These are phyloP conservation scores for Meteorus sp. DNA, from an alignment of 1,140 invertebrate genomes.

Conservation along the genomic window DNA sequence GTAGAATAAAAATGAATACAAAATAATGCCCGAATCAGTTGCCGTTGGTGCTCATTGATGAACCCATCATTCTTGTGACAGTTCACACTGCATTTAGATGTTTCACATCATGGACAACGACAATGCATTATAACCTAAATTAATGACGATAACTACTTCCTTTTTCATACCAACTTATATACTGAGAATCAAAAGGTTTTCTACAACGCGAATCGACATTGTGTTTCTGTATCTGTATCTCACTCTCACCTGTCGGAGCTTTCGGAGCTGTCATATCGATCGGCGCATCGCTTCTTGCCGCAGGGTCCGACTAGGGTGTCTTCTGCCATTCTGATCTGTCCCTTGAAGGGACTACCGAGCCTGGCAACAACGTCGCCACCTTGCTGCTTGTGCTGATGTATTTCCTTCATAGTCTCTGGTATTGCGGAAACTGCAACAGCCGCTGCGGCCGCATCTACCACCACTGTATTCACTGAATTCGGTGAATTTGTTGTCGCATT, in stretches of 20 bases:
- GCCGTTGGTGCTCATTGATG: too few species aligned
- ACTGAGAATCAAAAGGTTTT: not conserved
- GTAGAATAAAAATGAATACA: too few species aligned
- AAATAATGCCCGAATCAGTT: too few species aligned
- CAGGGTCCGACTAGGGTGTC: constrained; percentile 54
- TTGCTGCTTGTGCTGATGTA: constrained; percentile 22
- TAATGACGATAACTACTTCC: not conserved
- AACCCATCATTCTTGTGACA: too few species aligned
- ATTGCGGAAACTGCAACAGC: constrained; percentile 25
- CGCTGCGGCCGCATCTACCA: constrained; percentile 20
- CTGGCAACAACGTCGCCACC: constrained; percentile 28
- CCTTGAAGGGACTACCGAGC: constrained; percentile 42
- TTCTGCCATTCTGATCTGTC: constrained; percentile 47
- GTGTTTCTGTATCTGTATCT: constrained; percentile 16
- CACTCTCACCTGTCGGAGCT: constrained; percentile 81
- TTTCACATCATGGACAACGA: too few species aligned
- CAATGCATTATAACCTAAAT: too few species aligned
- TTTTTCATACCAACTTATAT: not conserved
- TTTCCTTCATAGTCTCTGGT: constrained; percentile 19
- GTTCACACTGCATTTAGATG: too few species aligned
- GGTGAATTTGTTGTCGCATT: too few species aligned
- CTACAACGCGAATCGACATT: not conserved
- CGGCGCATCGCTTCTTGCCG: constrained; percentile 80
- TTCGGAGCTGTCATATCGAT: constrained; percentile 86
- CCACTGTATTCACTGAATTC: too few species aligned